These are phyloP conservation scores for Gnathonemus longibarbis DNA, from an alignment of 2,113 vertebrate species.

Conservation along the genomic window DNA sequence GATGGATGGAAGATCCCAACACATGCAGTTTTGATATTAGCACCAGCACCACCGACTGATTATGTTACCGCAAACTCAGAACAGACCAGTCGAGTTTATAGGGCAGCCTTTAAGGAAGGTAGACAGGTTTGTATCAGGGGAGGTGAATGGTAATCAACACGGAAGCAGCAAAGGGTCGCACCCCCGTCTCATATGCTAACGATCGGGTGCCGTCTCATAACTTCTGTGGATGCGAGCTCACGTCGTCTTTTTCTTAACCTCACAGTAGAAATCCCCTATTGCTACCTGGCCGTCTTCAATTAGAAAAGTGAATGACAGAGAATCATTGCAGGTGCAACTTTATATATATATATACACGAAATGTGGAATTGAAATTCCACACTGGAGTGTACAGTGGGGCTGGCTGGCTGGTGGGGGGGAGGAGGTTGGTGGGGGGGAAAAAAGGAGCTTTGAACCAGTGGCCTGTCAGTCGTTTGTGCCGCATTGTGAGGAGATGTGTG, in stretches of 20 bases:
- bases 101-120: background rate
- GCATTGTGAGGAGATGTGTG: conserved; percentile 52
- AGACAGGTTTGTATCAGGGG: background rate
- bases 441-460: conserved; percentile 57
- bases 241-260: conserved; percentile 28
- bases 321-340: conserved; percentile 40
- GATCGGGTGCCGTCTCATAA: background rate
- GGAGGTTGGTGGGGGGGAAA: conserved; percentile 2
- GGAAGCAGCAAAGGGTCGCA: background rate
- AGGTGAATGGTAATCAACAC: background rate
- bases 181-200: background rate
- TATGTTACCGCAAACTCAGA: background rate
- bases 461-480: conserved; percentile 57
- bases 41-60: background rate
- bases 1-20: background rate
- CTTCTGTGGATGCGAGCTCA: background rate
- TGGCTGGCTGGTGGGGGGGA: background rate
- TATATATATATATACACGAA: conserved; percentile 19
- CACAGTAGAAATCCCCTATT: conserved; percentile 16
- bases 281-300: conserved; percentile 46
- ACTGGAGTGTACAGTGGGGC: conserved; percentile 46
- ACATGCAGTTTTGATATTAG: background rate
- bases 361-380: conserved; percentile 60
- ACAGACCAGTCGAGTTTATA: background rate
- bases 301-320: conserved; percentile 41